Percentiles rank a stretch among this genome's conserved stretches.
Conservation (phyloP, 2,888 invertebrate species). For the Hemithea aestivaria region DNA sequence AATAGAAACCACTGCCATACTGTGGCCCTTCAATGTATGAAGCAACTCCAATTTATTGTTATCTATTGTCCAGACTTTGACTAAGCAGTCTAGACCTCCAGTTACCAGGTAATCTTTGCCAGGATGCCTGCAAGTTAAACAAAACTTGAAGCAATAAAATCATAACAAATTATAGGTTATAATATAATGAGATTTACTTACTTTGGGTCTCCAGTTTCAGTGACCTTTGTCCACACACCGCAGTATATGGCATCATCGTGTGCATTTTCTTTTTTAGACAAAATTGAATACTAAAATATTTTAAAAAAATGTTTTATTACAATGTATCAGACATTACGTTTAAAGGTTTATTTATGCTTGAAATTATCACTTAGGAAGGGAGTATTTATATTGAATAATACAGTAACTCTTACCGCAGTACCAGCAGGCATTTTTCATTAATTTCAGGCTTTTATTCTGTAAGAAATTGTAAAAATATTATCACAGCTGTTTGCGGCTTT, state of each 20-base stretch:
- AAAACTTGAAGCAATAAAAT: too few species aligned
- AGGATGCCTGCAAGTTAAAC: constrained; percentile 64
- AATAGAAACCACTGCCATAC: constrained; percentile 94
- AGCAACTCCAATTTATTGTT: constrained; percentile 85
- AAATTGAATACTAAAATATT: constrained; percentile 81
- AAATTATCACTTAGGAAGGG: too few species aligned
- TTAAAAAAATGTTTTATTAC: neutral
- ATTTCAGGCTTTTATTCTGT: too few species aligned
- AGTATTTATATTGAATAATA: too few species aligned
- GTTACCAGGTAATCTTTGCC: constrained; percentile 87
- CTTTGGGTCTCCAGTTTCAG: constrained; percentile 55
- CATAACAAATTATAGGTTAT: too few species aligned
- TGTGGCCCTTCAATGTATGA: constrained; percentile 91
- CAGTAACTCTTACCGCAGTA: constrained; percentile 6
- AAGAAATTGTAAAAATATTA: too few species aligned
- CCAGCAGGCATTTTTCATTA: constrained; percentile 1
- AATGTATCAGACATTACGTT: too few species aligned
- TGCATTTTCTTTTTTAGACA: constrained; percentile 88
- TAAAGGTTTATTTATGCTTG: too few species aligned
- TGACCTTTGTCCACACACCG: constrained; percentile 89
- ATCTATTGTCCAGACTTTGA: constrained; percentile 91
- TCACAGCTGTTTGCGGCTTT: too few species aligned
- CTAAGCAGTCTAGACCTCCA: constrained; percentile 92
- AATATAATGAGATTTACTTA: constrained; percentile 56
- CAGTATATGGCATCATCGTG: constrained; percentile 96